A percentile compares a stretch with the other conserved stretches of the same genome.
These are phyloP conservation scores for Procambarus clarkii DNA, from an alignment of 1,140 invertebrate genomes.

Conservation along the genomic window DNA sequence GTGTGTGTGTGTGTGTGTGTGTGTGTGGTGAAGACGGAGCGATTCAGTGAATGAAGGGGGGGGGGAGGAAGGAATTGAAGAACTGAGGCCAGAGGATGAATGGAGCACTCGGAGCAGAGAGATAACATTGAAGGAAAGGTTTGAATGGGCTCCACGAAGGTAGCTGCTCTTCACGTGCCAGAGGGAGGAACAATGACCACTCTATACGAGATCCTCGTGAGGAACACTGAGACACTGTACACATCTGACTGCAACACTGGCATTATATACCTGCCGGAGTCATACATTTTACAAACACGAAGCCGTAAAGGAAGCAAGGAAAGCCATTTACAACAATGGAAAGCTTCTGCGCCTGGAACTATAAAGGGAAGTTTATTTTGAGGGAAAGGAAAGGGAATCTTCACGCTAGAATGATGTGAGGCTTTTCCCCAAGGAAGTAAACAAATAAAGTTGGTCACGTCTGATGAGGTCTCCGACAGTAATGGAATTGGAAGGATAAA, in stretches of 20 bases:
- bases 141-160: no score
- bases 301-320: neutral
- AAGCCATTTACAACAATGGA: neutral
- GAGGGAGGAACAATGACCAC: constrained; percentile 8
- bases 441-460: neutral
- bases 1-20: neutral
- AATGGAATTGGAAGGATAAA: neutral
- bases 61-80: neutral
- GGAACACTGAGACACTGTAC: no score
- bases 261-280: no score
- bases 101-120: no score
- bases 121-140: no score
- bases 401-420: no score
- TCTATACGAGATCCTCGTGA: no score
- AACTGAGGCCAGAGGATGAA: no score
- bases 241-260: no score
- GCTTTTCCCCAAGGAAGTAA: neutral
- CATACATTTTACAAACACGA: no score
- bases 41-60: neutral
- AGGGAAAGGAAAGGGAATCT: neutral
- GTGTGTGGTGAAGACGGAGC: no score
- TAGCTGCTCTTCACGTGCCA: no score
- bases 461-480: neutral
- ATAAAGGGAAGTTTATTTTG: neutral
- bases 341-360: neutral